Conservation (phyloP, 1,140 invertebrate species). For the Drosophila neocordata region DNA sequence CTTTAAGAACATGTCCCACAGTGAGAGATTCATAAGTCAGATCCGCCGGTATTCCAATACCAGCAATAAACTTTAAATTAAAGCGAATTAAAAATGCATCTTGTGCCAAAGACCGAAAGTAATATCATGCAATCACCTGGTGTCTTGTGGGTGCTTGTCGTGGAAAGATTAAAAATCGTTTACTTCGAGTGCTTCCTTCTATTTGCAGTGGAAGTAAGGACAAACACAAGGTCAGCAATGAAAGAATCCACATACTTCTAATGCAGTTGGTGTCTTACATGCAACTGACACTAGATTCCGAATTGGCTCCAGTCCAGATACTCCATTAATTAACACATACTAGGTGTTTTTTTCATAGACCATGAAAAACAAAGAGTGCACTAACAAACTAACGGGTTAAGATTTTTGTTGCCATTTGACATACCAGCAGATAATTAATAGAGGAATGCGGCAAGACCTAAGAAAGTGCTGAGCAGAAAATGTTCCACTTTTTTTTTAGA, state of each 20-base stretch:
- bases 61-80: slow-evolving; percentile 59
- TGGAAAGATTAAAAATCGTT: slow-evolving; percentile 64
- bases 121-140: slow-evolving; percentile 53
- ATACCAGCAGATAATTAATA: neutral
- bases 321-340: slow-evolving; percentile 28
- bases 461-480: too few species aligned
- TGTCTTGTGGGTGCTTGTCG: slow-evolving; percentile 62
- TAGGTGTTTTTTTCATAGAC: neutral
- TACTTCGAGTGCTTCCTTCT: slow-evolving; percentile 4
- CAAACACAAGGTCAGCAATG: slow-evolving; percentile 12
- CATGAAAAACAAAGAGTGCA: neutral
- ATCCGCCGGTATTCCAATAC: slow-evolving; percentile 72
- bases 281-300: neutral
- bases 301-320: neutral
- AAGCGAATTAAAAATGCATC: too few species aligned
- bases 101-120: too few species aligned
- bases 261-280: slow-evolving; percentile 16
- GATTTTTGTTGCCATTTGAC: neutral
- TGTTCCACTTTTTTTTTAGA: too few species aligned
- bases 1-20: slow-evolving; percentile 63
- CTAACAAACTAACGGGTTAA: neutral
- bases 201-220: neutral
- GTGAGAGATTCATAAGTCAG: slow-evolving; percentile 62
- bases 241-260: slow-evolving; percentile 14
- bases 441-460: neutral